phyloP scores from a whole-genome alignment of 2,113 vertebrate genomes.

The Ochotona curzoniae region DNA sequence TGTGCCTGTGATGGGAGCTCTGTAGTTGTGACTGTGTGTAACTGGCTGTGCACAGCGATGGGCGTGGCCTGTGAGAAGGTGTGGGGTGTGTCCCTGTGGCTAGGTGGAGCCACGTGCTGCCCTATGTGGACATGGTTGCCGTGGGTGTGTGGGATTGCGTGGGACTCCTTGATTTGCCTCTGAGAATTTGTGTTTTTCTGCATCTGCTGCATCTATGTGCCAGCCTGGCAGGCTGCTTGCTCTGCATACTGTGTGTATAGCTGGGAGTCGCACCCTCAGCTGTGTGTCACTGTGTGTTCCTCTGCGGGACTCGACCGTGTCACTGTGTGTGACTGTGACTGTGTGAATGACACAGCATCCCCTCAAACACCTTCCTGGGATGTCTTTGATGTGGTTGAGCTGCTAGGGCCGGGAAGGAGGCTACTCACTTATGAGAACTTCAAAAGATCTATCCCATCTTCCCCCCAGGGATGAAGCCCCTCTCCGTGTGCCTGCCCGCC shows the following conservation, averaged over 20 bases:
- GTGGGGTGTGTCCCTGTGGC: background rate
- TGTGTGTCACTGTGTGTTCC: constrained; percentile 66
- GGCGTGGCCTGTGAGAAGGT: background rate
- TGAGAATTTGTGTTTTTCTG: background rate
- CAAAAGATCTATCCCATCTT: constrained; percentile 68
- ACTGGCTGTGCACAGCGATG: background rate
- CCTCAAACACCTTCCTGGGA: constrained; percentile 64
- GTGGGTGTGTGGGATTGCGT: rapidly evolving
- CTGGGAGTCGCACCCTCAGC: background rate
- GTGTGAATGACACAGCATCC: constrained; percentile 36
- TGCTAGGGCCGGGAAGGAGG: constrained; percentile 66
- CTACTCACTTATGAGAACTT: constrained; percentile 70
- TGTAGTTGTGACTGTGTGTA: background rate
- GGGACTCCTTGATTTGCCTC: background rate
- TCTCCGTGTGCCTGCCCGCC: constrained; percentile 21
- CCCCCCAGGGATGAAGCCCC: background rate
- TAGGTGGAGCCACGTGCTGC: background rate
- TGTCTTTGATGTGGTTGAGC: constrained; percentile 81
- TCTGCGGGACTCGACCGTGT: constrained; percentile 68
- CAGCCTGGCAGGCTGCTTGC: background rate
- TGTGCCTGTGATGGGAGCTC: too few species aligned
- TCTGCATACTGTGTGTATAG: background rate
- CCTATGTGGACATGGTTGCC: background rate
- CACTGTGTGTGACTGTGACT: constrained; percentile 74
- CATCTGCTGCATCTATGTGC: background rate